Percentiles rank a stretch among this genome's conserved stretches.
These are phyloP conservation scores for Phrynosoma platyrhinos DNA, from an alignment of 2,113 vertebrate species.

Conservation along the genomic window DNA sequence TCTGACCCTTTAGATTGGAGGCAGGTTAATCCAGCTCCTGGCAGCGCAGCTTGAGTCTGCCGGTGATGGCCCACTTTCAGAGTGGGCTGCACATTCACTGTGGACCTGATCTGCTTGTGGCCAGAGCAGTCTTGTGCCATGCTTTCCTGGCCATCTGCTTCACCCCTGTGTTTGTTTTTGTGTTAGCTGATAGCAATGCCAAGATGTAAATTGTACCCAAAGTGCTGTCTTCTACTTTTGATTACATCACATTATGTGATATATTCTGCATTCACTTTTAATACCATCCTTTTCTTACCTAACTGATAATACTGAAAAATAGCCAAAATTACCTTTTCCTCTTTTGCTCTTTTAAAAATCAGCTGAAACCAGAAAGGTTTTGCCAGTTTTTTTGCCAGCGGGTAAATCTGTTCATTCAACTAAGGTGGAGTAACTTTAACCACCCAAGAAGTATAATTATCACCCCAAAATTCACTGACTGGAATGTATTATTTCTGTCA, in stretches of 20 bases:
- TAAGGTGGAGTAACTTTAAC: constrained; percentile 64
- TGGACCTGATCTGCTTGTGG: too few species aligned
- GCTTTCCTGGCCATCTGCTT: too few species aligned
- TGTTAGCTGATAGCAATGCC: constrained; percentile 17
- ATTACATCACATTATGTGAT: not conserved
- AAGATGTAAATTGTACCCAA: not conserved
- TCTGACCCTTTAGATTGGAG: too few species aligned
- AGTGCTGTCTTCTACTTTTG: not conserved
- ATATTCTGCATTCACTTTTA: not conserved
- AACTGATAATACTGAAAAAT: constrained; percentile 23
- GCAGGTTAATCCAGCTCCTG: too few species aligned
- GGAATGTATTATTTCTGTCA: constrained; percentile 55
- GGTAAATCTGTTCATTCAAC: constrained; percentile 11
- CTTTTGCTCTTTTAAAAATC: constrained; percentile 36
- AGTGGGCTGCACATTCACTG: too few species aligned
- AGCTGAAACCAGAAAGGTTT: constrained; percentile 40
- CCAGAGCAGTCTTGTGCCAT: too few species aligned
- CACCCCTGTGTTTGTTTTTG: not conserved
- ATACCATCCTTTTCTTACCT: constrained; percentile 39
- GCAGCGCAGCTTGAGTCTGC: too few species aligned
- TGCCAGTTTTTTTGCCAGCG: constrained; percentile 50
- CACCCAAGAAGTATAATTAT: constrained; percentile 67
- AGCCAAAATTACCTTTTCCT: rapidly evolving
- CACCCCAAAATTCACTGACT: constrained; percentile 63
- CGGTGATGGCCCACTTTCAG: too few species aligned